Evolutionary conservation across 2,888 invertebrate genomes (phyloP), one percentile per base, ranked within the genome.

Genomic region (Drosophila koepferae): DNA sequence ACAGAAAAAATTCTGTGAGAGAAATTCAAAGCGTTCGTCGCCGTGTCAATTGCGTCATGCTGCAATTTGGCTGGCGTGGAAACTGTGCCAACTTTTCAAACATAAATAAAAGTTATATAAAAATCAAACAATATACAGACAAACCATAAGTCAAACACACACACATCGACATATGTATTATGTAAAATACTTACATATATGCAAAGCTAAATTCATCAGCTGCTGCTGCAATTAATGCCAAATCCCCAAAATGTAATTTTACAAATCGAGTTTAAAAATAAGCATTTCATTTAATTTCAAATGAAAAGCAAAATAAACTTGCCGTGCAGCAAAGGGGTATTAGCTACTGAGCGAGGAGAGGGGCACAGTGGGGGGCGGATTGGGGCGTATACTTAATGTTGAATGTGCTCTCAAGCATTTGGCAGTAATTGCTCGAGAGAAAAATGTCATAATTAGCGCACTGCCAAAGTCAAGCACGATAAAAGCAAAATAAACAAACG

Each of bases 21-120:
- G n/a, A 56, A 76, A 65, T 62, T 82, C 68, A 64, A 79, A 74
- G 81, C 69, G 77, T 9, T 80, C 63, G 74, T 60, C 63, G 79
- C 55, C 63, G 86, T 81, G 86, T 85, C 82, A 88, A 86, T 83
- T 86, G 90, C 86, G 86, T 86, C 86, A 86, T 86, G 79, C 72
- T 89, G 90, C 88, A 89, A 87, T 85, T 90, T 85, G 80, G 80
- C 74, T 74, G 74, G 56, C 62, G 71, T 49, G 60, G 23, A 81
- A 75, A 67, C 64, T 84, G 90, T 90, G 88, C 91, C 90, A 90
- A 90, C 81, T 90, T 90, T 90, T 89, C 77, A 72, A 77, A 90
- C 90, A 89, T 89, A 90, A 90, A 85, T 90, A 90, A 89, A 90
- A 89, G 81, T 89, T 89, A 90, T 77, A 84, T 77, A 86, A 88